Evolutionary conservation across 2,113 vertebrate species (phyloP).

Genomic region (Tyrannus savana): DNA sequence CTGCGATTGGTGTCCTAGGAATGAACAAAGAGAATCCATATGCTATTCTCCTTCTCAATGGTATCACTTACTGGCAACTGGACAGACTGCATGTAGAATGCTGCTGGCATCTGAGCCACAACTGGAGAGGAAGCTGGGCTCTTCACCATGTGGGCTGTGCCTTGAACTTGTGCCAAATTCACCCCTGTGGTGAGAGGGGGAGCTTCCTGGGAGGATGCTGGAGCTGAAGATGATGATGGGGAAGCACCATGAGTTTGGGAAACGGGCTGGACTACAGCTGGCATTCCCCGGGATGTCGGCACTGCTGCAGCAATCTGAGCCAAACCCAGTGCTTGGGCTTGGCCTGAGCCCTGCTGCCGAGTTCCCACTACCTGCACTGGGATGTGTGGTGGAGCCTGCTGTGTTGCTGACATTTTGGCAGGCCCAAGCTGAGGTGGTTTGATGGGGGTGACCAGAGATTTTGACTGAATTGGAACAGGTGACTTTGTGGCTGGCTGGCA

Average conservation of each 20-base stretch:
- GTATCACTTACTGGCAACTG: constrained; percentile 78
- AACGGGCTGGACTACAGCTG: constrained; percentile 75
- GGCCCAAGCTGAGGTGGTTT: constrained; percentile 76
- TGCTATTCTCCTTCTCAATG: constrained; percentile 14
- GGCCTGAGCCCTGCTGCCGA: constrained; percentile 86
- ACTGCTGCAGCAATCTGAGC: constrained; percentile 79
- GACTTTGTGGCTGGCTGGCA: constrained; percentile 75
- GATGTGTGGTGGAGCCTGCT: constrained; percentile 84
- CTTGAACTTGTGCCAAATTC: constrained; percentile 76
- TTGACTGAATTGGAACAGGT: constrained; percentile 91
- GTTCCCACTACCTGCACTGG: constrained; percentile 94
- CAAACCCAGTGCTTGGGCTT: constrained; percentile 86
- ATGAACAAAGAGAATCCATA: constrained; percentile 47
- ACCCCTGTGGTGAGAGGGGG: constrained; percentile 68
- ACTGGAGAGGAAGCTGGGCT: constrained; percentile 72
- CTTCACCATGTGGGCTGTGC: constrained; percentile 77
- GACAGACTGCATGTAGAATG: constrained; percentile 81
- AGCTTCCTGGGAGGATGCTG: constrained; percentile 67
- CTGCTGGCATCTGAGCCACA: constrained; percentile 76
- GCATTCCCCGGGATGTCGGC: constrained; percentile 69
- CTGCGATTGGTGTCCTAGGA: constrained; percentile 38
- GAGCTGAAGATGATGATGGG: constrained; percentile 65
- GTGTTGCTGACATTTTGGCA: constrained; percentile 73
- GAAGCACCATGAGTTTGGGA: constrained; percentile 71
- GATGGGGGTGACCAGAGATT: constrained; percentile 79